These are phyloP conservation scores for Eremobia ochroleuca DNA, from an alignment of 2,888 invertebrate genomes.

Conservation along the genomic window DNA sequence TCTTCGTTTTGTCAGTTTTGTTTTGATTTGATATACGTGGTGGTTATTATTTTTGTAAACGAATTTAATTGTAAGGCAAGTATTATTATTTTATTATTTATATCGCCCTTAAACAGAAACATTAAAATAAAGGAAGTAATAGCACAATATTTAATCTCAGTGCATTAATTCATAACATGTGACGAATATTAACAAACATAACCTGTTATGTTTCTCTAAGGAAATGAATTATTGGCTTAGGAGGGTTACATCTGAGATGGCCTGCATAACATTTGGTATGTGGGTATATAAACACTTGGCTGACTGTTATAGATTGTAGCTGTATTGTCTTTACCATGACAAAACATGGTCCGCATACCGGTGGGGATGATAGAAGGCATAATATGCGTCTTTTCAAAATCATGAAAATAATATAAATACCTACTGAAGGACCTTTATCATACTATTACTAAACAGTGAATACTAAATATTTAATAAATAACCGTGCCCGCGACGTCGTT, in stretches of 20 bases:
- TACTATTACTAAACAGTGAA: not conserved
- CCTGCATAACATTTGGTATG: not conserved
- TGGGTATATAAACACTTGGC: not conserved
- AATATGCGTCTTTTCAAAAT: not conserved
- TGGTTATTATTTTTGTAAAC: not conserved
- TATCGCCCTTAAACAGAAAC: not conserved
- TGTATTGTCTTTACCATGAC: not conserved
- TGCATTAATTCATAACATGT: slow-evolving; percentile 4
- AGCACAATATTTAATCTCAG: not conserved
- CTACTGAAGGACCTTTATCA: not conserved
- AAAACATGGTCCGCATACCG: not conserved
- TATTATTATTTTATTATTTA: not conserved
- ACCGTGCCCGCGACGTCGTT: not conserved
- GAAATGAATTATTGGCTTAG: not conserved
- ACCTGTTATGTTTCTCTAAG: slow-evolving; percentile 1
- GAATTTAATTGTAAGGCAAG: slow-evolving; percentile 7
- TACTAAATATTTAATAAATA: too few species aligned
- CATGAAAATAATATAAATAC: not conserved
- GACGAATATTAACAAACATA: slow-evolving; percentile 13
- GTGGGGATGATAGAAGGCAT: not conserved
- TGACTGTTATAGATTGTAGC: not conserved
- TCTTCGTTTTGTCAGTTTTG: not conserved
- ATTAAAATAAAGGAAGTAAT: not conserved
- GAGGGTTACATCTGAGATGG: too few species aligned
- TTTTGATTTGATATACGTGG: not conserved